Percentiles rank a stretch among this genome's conserved stretches.
phyloP scores from a whole-genome alignment of 2,113 vertebrate genomes.

The Scatophagus argus region DNA sequence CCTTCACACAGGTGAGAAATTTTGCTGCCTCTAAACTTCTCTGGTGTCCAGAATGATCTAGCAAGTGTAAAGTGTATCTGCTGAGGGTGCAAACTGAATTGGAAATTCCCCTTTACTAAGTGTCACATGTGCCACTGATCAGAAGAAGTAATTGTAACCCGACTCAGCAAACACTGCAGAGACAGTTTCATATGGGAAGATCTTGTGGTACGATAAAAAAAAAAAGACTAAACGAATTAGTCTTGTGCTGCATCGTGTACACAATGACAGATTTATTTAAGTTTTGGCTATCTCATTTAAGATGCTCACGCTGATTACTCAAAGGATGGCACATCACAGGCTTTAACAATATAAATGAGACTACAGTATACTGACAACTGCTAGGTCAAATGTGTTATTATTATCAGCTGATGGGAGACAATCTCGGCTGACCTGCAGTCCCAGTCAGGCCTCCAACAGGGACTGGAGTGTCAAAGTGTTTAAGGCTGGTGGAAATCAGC shows the following conservation, averaged over 20 bases:
- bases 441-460: background rate
- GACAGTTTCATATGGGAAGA: too few species aligned
- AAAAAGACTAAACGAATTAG: too few species aligned
- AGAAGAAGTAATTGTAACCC: background rate
- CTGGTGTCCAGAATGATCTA: background rate
- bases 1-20: background rate
- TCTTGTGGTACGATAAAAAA: background rate
- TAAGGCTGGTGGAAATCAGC: constrained; percentile 36
- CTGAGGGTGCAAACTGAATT: background rate
- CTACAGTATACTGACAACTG: background rate
- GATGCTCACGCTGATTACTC: background rate
- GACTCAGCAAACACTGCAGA: background rate
- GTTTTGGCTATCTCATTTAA: background rate
- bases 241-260: too few species aligned
- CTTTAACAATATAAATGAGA: background rate
- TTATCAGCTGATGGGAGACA: background rate
- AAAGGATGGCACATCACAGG: background rate
- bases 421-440: background rate
- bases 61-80: background rate
- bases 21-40: background rate
- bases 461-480: constrained; percentile 29
- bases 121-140: background rate
- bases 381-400: background rate
- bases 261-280: background rate
- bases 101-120: background rate